Evolutionary conservation across 2,113 vertebrate genomes (phyloP).

Genomic region (Nansenia antarctica): DNA sequence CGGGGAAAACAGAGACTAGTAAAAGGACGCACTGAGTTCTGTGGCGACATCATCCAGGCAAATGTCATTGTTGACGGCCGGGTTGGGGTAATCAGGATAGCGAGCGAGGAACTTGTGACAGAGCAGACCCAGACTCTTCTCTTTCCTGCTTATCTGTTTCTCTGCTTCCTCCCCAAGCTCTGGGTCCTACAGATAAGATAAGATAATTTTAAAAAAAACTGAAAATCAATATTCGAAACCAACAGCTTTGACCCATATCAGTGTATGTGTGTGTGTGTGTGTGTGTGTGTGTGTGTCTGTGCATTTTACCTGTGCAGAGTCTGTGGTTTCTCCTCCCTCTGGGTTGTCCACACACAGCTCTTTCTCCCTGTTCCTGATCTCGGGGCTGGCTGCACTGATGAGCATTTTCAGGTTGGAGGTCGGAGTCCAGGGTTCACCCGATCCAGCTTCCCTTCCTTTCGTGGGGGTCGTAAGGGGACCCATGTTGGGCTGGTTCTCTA

Average conservation of each 20-base stretch:
- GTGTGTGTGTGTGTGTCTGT: too few relatives aligned
- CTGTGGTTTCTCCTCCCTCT: slow-evolving; percentile 66
- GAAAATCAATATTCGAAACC: not conserved
- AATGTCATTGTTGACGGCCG: slow-evolving; percentile 83
- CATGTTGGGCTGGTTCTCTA: slow-evolving; percentile 66
- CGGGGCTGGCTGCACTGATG: slow-evolving; percentile 92
- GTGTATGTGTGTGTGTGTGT: not conserved
- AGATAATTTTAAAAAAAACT: not conserved
- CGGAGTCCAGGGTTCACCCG: slow-evolving; percentile 92
- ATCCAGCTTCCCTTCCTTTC: slow-evolving; percentile 76
- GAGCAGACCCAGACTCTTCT: slow-evolving; percentile 93
- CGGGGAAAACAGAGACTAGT: not conserved
- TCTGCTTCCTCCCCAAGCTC: slow-evolving; percentile 87
- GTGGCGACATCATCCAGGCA: slow-evolving; percentile 92
- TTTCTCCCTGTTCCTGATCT: slow-evolving; percentile 91
- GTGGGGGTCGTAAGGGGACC: slow-evolving; percentile 86
- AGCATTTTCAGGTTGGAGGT: slow-evolving; percentile 97
- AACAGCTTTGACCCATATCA: not conserved
- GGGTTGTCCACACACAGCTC: slow-evolving; percentile 64
- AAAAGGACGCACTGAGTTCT: slow-evolving; percentile 85
- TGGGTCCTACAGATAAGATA: slow-evolving; percentile 73
- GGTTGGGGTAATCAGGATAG: slow-evolving; percentile 86
- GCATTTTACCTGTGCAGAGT: slow-evolving; percentile 74
- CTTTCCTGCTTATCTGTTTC: slow-evolving; percentile 90
- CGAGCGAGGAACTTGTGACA: slow-evolving; percentile 93